phyloP scores from a whole-genome alignment of 2,888 invertebrate species.

The Aquatica leii region DNA sequence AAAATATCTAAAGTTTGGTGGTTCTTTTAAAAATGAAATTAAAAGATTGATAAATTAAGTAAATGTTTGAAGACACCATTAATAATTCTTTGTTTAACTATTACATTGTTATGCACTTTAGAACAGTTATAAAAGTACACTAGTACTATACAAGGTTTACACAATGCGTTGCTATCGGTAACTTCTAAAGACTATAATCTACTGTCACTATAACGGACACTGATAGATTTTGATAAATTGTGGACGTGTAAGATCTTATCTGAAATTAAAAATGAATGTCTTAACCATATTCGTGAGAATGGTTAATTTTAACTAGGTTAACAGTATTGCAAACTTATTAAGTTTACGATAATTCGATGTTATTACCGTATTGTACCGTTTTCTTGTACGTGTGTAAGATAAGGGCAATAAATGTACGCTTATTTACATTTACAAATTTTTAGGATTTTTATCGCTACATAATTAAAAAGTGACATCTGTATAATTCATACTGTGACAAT shows the following conservation, averaged over 20 bases:
- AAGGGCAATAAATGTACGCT: too few relatives aligned
- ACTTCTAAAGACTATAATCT: constrained; percentile 16
- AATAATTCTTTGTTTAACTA: neutral
- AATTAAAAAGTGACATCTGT: too few relatives aligned
- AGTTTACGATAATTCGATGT: constrained; percentile 2
- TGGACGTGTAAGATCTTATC: constrained; percentile 23
- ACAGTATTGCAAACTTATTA: constrained; percentile 16
- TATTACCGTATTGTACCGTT: too few relatives aligned
- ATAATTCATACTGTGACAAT: too few relatives aligned
- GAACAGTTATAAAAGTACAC: constrained; percentile 8
- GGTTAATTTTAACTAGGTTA: constrained; percentile 26
- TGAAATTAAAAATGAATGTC: constrained; percentile 24
- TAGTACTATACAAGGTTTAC: neutral
- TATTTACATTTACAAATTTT: too few relatives aligned
- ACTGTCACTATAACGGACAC: constrained; percentile 17
- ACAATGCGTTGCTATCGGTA: constrained; percentile 4
- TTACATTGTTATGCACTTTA: constrained; percentile 2
- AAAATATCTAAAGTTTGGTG: too few relatives aligned
- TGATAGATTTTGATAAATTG: constrained; percentile 28
- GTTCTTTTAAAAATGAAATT: too few relatives aligned
- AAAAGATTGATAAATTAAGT: too few relatives aligned
- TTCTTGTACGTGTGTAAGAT: too few relatives aligned
- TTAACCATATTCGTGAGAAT: constrained; percentile 32
- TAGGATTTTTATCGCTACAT: too few relatives aligned
- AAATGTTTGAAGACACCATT: too few relatives aligned